phyloP scores from a whole-genome alignment of 1,140 invertebrate genomes.

The Nasonia longicornis region DNA sequence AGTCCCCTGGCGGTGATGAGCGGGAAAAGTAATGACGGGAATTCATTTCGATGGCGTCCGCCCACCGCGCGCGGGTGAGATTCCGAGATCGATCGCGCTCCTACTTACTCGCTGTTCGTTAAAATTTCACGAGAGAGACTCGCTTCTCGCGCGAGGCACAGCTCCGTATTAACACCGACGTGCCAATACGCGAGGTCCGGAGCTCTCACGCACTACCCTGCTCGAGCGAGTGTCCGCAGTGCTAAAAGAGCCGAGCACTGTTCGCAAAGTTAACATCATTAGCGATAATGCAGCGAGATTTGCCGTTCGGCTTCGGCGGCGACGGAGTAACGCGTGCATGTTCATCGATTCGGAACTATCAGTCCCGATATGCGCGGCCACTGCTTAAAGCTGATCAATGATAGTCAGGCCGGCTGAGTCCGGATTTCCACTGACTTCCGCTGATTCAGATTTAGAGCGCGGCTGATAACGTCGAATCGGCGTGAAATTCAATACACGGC shows the following conservation, averaged over 20 bases:
- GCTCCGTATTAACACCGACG: no score
- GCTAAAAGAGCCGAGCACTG: neutral
- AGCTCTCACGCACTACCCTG: no score
- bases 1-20: neutral
- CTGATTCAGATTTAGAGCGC: neutral
- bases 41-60: constrained; percentile 28
- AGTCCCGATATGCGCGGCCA: neutral
- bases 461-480: neutral
- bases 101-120: no score
- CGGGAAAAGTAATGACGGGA: constrained; percentile 10
- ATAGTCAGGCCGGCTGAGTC: neutral
- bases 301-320: neutral
- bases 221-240: neutral
- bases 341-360: neutral
- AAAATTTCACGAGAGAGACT: no score
- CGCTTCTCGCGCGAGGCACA: no score
- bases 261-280: neutral
- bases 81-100: constrained; percentile 3
- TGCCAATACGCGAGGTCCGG: no score
- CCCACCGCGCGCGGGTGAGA: neutral
- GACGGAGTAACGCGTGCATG: neutral
- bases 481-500: neutral
- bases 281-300: neutral
- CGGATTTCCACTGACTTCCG: neutral
- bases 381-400: neutral